Evolutionary conservation across 2,797 vertebrate species (phyloP).

Genomic region (Rhadinocentrus ornatus): DNA sequence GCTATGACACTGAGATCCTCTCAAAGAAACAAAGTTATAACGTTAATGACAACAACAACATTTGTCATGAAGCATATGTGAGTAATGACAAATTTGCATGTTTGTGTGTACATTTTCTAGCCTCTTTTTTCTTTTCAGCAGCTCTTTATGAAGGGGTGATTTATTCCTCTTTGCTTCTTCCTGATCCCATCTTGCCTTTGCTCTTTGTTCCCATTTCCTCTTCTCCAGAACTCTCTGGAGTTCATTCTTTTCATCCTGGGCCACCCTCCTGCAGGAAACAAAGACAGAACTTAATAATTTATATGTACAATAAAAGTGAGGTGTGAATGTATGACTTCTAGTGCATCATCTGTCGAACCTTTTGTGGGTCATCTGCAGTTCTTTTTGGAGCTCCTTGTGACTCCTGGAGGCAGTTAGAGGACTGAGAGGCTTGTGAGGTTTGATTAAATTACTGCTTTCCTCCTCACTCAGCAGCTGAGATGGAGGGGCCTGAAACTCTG

Average conservation of each 20-base stretch:
- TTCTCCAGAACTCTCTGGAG: slow-evolving; percentile 86
- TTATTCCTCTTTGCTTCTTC: slow-evolving; percentile 81
- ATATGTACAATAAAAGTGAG: slow-evolving; percentile 14
- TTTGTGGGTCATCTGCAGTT: slow-evolving; percentile 89
- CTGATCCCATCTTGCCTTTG: slow-evolving; percentile 83
- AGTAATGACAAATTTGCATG: not conserved
- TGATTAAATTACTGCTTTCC: slow-evolving; percentile 86
- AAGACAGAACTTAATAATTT: slow-evolving; percentile 16
- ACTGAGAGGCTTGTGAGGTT: slow-evolving; percentile 88
- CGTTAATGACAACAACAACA: not conserved
- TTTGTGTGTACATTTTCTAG: slow-evolving; percentile 80
- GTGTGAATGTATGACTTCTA: slow-evolving; percentile 13
- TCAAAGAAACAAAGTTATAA: not conserved
- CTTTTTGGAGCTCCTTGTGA: slow-evolving; percentile 89
- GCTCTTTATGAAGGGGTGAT: slow-evolving; percentile 87
- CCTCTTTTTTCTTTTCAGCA: slow-evolving; percentile 85
- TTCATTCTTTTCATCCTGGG: slow-evolving; percentile 85
- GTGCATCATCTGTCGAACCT: slow-evolving; percentile 68
- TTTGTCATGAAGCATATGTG: not conserved
- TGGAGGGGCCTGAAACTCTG: slow-evolving; percentile 71
- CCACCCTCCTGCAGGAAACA: slow-evolving; percentile 73
- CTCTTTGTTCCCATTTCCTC: slow-evolving; percentile 83
- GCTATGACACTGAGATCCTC: not conserved
- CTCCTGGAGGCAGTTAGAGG: slow-evolving; percentile 88
- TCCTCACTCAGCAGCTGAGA: slow-evolving; percentile 79